These are phyloP conservation scores for Enhydra lutris DNA, from an alignment of 2,113 vertebrate genomes.

Conservation along the genomic window DNA sequence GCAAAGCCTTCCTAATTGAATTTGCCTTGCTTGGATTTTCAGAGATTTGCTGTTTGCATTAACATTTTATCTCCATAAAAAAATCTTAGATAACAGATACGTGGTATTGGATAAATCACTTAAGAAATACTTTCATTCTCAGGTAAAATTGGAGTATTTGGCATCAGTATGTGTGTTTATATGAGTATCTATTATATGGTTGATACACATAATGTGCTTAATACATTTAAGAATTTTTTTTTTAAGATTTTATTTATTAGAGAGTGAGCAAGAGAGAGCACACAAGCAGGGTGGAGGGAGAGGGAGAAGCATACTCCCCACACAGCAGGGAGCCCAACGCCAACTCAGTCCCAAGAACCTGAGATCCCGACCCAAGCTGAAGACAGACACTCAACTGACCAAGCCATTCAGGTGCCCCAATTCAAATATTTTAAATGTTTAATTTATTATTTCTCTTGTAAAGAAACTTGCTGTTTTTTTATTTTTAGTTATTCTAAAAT, in stretches of 20 bases:
- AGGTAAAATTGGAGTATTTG: neutral
- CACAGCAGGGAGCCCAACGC: neutral
- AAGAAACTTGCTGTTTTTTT: neutral
- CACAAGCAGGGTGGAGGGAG: neutral
- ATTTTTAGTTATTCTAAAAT: neutral
- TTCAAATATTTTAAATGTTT: neutral
- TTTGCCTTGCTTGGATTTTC: neutral
- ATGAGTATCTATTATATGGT: neutral
- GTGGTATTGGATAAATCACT: neutral
- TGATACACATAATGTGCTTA: neutral
- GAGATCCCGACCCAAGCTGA: neutral
- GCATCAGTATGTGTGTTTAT: neutral
- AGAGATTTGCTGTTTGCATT: neutral
- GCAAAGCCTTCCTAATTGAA: neutral
- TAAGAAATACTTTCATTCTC: neutral
- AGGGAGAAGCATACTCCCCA: neutral
- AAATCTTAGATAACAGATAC: neutral
- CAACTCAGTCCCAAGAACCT: neutral
- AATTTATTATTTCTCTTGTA: neutral
- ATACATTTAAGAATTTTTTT: neutral
- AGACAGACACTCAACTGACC: neutral
- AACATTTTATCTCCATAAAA: neutral
- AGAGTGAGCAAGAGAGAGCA: neutral
- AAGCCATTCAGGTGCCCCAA: neutral
- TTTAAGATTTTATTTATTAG: neutral